Percentiles rank a stretch among this genome's conserved stretches.
Conservation (phyloP, 2,797 vertebrate genomes). For the Meda fulgida region DNA sequence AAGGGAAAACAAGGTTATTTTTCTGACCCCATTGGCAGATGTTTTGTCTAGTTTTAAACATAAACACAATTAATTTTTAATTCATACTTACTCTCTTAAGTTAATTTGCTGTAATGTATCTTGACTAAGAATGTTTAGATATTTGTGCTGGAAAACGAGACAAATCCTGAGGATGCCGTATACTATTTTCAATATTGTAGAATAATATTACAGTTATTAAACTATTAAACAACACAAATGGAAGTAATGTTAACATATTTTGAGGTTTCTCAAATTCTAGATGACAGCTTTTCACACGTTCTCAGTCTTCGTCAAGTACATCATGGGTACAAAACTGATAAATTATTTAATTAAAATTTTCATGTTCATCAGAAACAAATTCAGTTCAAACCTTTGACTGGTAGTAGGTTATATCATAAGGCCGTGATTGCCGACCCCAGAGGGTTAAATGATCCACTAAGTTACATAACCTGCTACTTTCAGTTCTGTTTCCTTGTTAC, state of each 20-base stretch:
- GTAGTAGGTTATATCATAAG: not conserved
- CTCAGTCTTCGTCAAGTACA: not conserved
- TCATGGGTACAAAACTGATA: not conserved
- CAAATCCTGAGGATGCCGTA: not conserved
- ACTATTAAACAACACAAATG: not conserved
- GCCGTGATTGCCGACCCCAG: too few relatives aligned
- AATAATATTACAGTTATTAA: not conserved
- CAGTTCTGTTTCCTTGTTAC: not conserved
- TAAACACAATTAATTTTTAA: not conserved
- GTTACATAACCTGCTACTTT: slow-evolving; percentile 26
- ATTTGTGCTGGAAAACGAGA: not conserved
- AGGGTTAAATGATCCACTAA: slow-evolving; percentile 30
- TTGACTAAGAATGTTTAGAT: not conserved
- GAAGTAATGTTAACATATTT: not conserved
- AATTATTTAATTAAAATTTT: not conserved
- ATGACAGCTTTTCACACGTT: not conserved
- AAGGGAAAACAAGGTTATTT: not conserved
- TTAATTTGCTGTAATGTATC: not conserved
- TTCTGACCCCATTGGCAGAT: not conserved
- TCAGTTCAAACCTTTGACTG: not conserved
- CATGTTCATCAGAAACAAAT: not conserved
- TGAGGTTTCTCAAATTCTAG: not conserved
- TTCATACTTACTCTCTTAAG: not conserved
- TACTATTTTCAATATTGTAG: not conserved
- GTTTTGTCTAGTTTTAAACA: not conserved